Evolutionary conservation across 2,797 vertebrate genomes (phyloP), one percentile per base, ranked within the genome.

Genomic region (Mus caroli): DNA sequence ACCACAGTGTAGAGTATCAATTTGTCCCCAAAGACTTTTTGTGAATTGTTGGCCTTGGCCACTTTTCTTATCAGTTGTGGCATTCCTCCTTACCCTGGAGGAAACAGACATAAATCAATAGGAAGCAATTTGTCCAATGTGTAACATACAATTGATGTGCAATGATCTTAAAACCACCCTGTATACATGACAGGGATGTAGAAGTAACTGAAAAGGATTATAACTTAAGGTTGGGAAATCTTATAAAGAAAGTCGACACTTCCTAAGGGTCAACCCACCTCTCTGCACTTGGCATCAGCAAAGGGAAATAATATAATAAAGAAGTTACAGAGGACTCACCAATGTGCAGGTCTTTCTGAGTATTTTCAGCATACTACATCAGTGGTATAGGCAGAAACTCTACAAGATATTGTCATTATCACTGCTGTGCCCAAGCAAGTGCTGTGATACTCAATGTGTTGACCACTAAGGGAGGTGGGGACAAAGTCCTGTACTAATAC

Each of bases 11-110:
- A 73, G 67, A 78, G 71, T 46, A 96, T 94, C 96, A 96, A 92
- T 85, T 76, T 76, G 92, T 95, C 96, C 95, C 97, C 77, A 80
- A 85, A 94, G 96, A 96, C 97, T 95, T 92, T 96, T 97, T 91
- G 79, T 94, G 58, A 93, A 92, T 22, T 52, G 64, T 64, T 95
- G 93, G 92, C 78, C 89, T 87, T 79, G n/a, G 62, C 24, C 85
- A 91, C 64, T 92, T 95, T 67, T 26, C 87, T 91, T 96, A 92
- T 22, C 88, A 75, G 88, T 95, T 97, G 86, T 82, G 93, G 92
- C 71, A 87, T 77, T 86, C 83, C 46, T 34, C 64, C 60, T 78
- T 80, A 71, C 92, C 85, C 85, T 82, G 60, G 88, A 89, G 88
- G 8, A 88, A 84, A 9, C 17, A 56, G 67, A 64, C 64, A 87